These are phyloP conservation scores for Sebastes baramenuke DNA, from an alignment of 2,797 vertebrate species.

Conservation along the genomic window DNA sequence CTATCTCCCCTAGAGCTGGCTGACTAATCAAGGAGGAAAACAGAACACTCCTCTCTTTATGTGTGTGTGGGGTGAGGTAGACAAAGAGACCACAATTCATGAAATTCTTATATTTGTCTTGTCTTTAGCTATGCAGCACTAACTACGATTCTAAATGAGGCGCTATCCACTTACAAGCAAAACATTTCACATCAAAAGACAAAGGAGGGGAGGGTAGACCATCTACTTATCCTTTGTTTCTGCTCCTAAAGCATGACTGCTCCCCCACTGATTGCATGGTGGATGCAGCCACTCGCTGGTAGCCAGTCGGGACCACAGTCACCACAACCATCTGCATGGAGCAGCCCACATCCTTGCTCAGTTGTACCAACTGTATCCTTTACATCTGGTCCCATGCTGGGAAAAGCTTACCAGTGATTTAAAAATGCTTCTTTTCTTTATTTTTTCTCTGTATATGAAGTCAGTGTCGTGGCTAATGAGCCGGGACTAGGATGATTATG, in stretches of 20 bases:
- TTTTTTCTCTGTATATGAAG: neutral
- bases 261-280: slow-evolving; percentile 8
- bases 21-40: slow-evolving; percentile 21
- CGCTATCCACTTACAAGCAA: neutral
- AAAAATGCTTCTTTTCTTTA: neutral
- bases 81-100: neutral
- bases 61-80: neutral
- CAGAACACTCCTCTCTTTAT: slow-evolving; percentile 23
- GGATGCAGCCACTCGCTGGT: slow-evolving; percentile 26
- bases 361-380: neutral
- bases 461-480: slow-evolving; percentile 18
- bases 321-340: slow-evolving; percentile 43
- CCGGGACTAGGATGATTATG: neutral
- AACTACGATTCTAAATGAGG: neutral
- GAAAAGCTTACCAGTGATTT: slow-evolving; percentile 2
- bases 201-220: neutral
- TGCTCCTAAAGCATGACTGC: neutral
- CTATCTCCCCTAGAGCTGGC: slow-evolving; percentile 17
- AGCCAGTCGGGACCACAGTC: slow-evolving; percentile 18
- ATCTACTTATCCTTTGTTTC: slow-evolving; percentile 10
- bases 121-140: neutral
- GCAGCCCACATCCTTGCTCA: slow-evolving; percentile 54
- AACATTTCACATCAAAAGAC: neutral
- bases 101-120: neutral
- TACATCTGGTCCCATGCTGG: slow-evolving; percentile 22